Base-by-base conservation (phyloP, 2,113 vertebrate species). In the Ondatra zibethicus region DNA sequence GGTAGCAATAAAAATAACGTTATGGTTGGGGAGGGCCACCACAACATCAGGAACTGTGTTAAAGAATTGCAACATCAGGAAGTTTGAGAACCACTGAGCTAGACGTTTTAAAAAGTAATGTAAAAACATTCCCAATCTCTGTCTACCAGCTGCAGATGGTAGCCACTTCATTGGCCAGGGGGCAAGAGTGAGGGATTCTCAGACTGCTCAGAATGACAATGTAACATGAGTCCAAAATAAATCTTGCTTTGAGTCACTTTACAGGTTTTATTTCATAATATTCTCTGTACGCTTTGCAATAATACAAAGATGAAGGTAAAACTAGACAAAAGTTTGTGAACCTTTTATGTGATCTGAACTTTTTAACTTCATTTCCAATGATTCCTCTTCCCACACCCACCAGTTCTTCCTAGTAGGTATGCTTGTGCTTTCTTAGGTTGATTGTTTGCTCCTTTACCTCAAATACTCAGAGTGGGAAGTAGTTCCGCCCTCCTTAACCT, bases 251-350 rank as follows among this genome's bases (percentile, higher is more conserved):
- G 86, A 87, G 27, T 50, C 36, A 50, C 29, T 90, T 96, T 42
- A 50, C 52, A n/a, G 58, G 16, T 94, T 87, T 91, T 77, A 58
- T 78, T 91, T 75, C 42, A 52, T 31, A 14, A 68, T 61, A 77
- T 81, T 92, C 65, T 90, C 50, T 21, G 61, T 2, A 31, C 1
- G n/a, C 5, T 96, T 73, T 45, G 82, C 81, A 31, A 31, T 73
- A 88, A 91, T 91, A 77, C 25, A 95, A 93, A 92, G n/a, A 95
- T 47, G 55, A 65, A 78, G 8, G 33, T 68, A 70, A 96, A 92
- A 65, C 50, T 90, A 61, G 68, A 50, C 66, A 97, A 80, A 88
- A 82, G 88, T 33, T 55, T 90, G 73, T 61, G 75, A 76, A 61
- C 84, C 13, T 31, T 82, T 82, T 87, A 89, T 66, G 52, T 91